Evolutionary conservation across 2,888 invertebrate species (phyloP), one percentile per base, ranked within the genome.

Genomic region (Archaeoteleia sp.): DNA sequence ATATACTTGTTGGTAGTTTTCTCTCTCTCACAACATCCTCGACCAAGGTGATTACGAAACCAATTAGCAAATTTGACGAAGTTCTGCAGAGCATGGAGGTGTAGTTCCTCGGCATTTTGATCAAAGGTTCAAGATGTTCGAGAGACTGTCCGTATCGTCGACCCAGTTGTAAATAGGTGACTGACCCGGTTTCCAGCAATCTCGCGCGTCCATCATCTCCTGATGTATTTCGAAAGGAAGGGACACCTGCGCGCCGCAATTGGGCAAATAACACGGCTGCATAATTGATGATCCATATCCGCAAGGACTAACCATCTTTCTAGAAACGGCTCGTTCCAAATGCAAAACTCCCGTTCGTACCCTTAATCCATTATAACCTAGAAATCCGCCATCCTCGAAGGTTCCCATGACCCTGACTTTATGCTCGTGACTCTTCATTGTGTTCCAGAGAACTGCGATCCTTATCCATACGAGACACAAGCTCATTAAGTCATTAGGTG

Each of bases 111-210:
- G 43, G 45, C 27, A 54, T 63, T 61, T 63, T 65, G 65, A 69
- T 69, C 54, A 65, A 45, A 65, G 51, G 61, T 65, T 69, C 53
- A 45, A 37, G 55, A 58, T 55, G 63, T 63, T 30, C 51, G 53
- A 61, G 51, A 69, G 60, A 40, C 45, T 42, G 58, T 37, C 51
- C 48, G 55, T 27, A 54, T 30, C 53, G 67, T 75, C 73, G 82
- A 83, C 83, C 83, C 78, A 82, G 81, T 82, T 84, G 75, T 78
- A 82, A 82, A 82, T 82, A 78, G 82, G 81, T 80, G 79, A 82
- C 71, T 76, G 82, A 77, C 80, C 82, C 76, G 78, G 78, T 81
- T 82, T 74, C 61, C 71, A 70, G 69, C 75, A 75, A 72, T 70
- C 73, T 77, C 72, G 72, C 70, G 70, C 73, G 74, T 78, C 74